A percentile compares a stretch with the other conserved stretches of the same genome.
These are phyloP conservation scores for Helicoverpa assulta DNA, from an alignment of 2,888 invertebrate species.

Conservation along the genomic window DNA sequence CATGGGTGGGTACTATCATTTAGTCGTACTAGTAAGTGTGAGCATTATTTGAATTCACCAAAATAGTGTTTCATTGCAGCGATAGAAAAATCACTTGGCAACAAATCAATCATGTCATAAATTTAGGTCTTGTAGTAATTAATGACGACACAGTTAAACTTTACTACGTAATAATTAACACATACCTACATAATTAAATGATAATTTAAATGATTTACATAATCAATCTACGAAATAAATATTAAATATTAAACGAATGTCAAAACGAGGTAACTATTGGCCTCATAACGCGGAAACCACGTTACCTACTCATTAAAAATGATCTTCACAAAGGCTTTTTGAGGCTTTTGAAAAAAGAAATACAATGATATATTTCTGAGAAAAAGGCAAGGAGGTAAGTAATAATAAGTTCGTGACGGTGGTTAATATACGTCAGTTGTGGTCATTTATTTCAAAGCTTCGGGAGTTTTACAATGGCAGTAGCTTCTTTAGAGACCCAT, in stretches of 20 bases:
- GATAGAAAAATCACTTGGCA: no score
- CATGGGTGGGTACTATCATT: no score
- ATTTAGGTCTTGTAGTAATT: no score
- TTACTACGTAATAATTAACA: background rate
- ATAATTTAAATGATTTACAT: slow-evolving; percentile 23
- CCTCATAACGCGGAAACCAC: slow-evolving; percentile 20
- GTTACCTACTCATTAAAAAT: slow-evolving; percentile 19
- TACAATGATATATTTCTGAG: slow-evolving; percentile 25
- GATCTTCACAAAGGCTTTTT: slow-evolving; percentile 24
- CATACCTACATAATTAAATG: slow-evolving; percentile 12
- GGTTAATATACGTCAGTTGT: slow-evolving; percentile 17
- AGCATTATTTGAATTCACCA: no score
- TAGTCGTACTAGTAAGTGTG: no score
- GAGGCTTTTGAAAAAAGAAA: slow-evolving; percentile 36
- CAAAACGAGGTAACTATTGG: slow-evolving; percentile 27
- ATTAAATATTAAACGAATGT: slow-evolving; percentile 30
- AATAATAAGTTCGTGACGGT: slow-evolving; percentile 38
- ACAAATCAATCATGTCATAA: no score
- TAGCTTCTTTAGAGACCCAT: no score
- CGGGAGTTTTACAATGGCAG: slow-evolving; percentile 13
- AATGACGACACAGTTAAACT: background rate
- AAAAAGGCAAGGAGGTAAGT: slow-evolving; percentile 20
- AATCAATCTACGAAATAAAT: slow-evolving; percentile 10
- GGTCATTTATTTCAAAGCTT: slow-evolving; percentile 7
- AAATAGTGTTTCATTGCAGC: no score